Conservation (phyloP, 2,797 vertebrate genomes). For the Columba guinea region DNA sequence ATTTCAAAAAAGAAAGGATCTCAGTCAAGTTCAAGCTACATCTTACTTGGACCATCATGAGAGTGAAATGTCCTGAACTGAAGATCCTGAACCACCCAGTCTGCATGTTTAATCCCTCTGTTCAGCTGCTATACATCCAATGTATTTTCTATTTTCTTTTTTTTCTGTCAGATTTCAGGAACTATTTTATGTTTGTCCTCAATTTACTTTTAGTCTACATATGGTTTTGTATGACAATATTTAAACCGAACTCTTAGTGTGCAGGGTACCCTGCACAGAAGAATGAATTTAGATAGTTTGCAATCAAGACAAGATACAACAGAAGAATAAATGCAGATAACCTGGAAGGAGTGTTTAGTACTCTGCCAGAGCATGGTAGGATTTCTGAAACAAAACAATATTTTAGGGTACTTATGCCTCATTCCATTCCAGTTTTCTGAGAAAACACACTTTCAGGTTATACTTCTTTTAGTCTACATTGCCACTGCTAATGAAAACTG, state of each 20-base stretch:
- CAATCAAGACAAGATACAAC: background rate
- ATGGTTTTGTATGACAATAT: background rate
- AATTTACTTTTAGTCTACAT: background rate
- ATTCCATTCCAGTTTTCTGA: background rate
- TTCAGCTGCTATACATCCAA: background rate
- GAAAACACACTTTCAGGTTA: background rate
- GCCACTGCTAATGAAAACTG: background rate
- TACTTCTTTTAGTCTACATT: background rate
- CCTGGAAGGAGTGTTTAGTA: background rate
- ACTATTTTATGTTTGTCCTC: background rate
- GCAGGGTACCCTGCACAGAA: background rate
- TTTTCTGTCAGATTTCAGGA: background rate
- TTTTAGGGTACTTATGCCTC: background rate
- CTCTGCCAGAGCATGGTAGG: background rate
- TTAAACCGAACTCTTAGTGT: background rate
- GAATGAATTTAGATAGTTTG: background rate
- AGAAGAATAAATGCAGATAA: background rate
- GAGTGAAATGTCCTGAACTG: background rate
- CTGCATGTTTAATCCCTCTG: background rate
- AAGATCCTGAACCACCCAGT: background rate
- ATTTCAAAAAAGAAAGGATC: background rate
- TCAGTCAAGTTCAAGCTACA: background rate
- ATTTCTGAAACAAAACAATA: background rate
- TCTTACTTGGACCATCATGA: background rate
- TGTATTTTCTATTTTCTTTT: too few relatives aligned